Base-by-base conservation (phyloP, 2,113 vertebrate genomes). In the Pica pica region DNA sequence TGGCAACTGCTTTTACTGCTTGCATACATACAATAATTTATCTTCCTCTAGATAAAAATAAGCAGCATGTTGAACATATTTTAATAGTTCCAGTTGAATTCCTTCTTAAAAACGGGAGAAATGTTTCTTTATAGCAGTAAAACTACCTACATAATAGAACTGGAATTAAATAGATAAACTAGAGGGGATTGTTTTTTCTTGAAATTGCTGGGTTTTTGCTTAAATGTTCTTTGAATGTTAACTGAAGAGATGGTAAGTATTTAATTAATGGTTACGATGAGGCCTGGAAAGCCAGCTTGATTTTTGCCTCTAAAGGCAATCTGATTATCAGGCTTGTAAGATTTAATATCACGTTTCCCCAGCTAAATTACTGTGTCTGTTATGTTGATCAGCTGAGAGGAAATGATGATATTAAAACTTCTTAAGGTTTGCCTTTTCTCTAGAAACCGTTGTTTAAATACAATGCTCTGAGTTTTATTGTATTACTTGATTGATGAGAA, bases 11-110 rank as follows among this genome's bases (percentile, higher is more conserved):
- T 94, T 83, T 80, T 95, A 74, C 71, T 89, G 56, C 65, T 64
- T 71, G 60, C 31, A 23, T 42, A 16, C 18, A 15, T 46, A 16
- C 33, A 83, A 53, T 60, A 50, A 92, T 90, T 96, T 96, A 71
- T 95, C 53, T 95, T 93, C 79, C 83, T 87, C 49, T 67, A 88
- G 90, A 90, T 78, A 92, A 86, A 95, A 96, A 90, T 83, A 90
- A 93, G 39, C 35, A 88, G 23, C 49, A 30, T 87, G 69, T 80
- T 90, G 65, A 87, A 93, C 83, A 86, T 91, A 83, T 91, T 94
- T 86, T 75, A 83, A 24, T 92, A 93, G 92, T 95, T 96, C 41
- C 92, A 92, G 47, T 83, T 83, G 79, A 93, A 83, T 71, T 90
- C 49, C 55, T 79, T 79, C 60, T 90, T 93, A 30, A 6, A 81